Evolutionary conservation across 2,797 vertebrate species (phyloP), one percentile per base, ranked within the genome.

Genomic region (Limnodromus scolopaceus): DNA sequence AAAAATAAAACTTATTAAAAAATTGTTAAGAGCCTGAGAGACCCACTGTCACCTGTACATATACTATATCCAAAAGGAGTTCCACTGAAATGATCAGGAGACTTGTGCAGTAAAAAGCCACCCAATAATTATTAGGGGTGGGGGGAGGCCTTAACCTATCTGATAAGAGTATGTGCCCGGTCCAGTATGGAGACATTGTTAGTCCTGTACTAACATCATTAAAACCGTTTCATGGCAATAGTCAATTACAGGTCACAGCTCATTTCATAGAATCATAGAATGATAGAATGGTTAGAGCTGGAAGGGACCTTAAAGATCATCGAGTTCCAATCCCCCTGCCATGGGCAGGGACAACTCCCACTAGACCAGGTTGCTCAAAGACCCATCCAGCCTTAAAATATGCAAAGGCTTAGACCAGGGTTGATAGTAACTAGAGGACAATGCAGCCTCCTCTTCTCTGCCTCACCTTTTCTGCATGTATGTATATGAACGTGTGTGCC

Each of bases 401-500:
- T 16, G 11, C 16, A 74, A 87, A 91, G 49, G 6, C 12, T 85
- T 68, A 53, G 45, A 77, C 66, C 19, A 66, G 58, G 61, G 23
- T 2, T 64, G 75, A 61, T 8, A 51, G n/a, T 4, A 82, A 51
- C 15, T 13, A 91, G 16, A 58, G 20, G 18, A 22, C 34, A 70
- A 17, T 1, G 13, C 32, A 89, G 41, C 36, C 19, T 38, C 49
- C 28, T 30, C 43, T 36, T 74, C 30, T 72, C 28, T 71, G 28
- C 23, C 60, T 6, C 32, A 27, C 7, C 16, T 51, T 68, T 68
- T 46, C 82, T 43, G 22, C 22, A 38, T 15, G 17, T 30, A 28
- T 32, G 28, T 53, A 38, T 27, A 49, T 3, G 7, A 68, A 45
- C 27, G 55, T 0, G 0, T 4, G 15, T 51, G 27, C 13, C 6